phyloP scores from a whole-genome alignment of 2,888 invertebrate species.

The Polymixis lichenea region DNA sequence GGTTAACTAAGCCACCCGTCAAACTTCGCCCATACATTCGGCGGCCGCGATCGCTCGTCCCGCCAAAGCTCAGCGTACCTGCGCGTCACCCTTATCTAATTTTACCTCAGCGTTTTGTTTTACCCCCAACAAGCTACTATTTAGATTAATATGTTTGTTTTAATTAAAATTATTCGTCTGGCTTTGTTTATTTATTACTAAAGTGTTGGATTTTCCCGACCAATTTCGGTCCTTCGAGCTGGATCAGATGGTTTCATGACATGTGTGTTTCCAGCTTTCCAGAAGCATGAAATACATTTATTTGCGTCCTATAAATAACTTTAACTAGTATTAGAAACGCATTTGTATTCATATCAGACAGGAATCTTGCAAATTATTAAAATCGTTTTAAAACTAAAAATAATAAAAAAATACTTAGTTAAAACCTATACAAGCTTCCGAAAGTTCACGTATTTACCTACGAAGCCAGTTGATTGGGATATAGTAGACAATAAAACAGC shows the following conservation, averaged over 20 bases:
- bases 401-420: too few relatives aligned
- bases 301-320: neutral
- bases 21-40: constrained; percentile 73
- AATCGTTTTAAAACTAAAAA: neutral
- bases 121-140: constrained; percentile 47
- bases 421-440: too few relatives aligned
- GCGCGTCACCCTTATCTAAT: constrained; percentile 63
- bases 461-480: constrained; percentile 42
- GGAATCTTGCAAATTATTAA: neutral
- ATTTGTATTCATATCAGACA: neutral
- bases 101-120: constrained; percentile 65
- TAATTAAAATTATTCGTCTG: constrained; percentile 37
- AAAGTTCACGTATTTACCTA: constrained; percentile 36
- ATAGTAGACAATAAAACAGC: constrained; percentile 66
- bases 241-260: neutral
- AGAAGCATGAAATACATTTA: neutral
- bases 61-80: constrained; percentile 42
- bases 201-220: constrained; percentile 2
- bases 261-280: neutral
- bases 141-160: constrained; percentile 51
- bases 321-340: neutral
- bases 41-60: constrained; percentile 46
- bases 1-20: constrained; percentile 67
- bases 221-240: constrained; percentile 15
- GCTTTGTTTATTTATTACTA: constrained; percentile 38